phyloP scores from a whole-genome alignment of 1,140 invertebrate species.

The Galendromus occidentalis region DNA sequence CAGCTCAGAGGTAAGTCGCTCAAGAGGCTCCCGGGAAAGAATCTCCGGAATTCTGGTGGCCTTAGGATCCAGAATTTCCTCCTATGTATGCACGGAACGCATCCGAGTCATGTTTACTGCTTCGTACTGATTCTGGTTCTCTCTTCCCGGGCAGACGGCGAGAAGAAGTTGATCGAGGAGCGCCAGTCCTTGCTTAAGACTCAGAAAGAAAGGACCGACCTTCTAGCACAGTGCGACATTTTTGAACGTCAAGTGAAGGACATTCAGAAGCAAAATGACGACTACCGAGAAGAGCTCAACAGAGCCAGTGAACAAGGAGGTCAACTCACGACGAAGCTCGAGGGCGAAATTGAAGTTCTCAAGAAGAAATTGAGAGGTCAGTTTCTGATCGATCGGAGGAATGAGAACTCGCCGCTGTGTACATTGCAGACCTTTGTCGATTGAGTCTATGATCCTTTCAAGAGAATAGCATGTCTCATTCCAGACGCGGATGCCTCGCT shows the following conservation, averaged over 20 bases:
- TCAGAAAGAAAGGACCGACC: constrained; percentile 1
- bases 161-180: constrained; percentile 13
- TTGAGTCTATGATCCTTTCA: too few species aligned
- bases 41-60: too few species aligned
- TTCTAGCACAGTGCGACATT: constrained; percentile 1
- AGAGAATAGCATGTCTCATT: too few species aligned
- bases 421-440: too few species aligned
- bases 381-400: not conserved
- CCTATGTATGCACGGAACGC: too few species aligned
- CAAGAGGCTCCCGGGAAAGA: too few species aligned
- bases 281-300: not conserved
- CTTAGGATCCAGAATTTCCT: too few species aligned
- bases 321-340: not conserved
- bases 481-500: constrained; percentile 19
- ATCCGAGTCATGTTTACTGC: too few species aligned
- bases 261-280: not conserved
- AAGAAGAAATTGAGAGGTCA: not conserved
- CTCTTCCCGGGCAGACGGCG: constrained; percentile 8
- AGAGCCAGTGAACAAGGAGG: not conserved
- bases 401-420: too few species aligned
- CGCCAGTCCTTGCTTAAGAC: constrained; percentile 10
- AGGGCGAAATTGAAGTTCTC: not conserved
- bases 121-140: too few species aligned
- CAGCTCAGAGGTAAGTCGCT: constrained; percentile 7
- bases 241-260: not conserved